Percentiles rank a stretch among this genome's conserved stretches.
Evolutionary conservation across 2,797 vertebrate species (phyloP).

Genomic region (Anabacerthia variegaticeps): DNA sequence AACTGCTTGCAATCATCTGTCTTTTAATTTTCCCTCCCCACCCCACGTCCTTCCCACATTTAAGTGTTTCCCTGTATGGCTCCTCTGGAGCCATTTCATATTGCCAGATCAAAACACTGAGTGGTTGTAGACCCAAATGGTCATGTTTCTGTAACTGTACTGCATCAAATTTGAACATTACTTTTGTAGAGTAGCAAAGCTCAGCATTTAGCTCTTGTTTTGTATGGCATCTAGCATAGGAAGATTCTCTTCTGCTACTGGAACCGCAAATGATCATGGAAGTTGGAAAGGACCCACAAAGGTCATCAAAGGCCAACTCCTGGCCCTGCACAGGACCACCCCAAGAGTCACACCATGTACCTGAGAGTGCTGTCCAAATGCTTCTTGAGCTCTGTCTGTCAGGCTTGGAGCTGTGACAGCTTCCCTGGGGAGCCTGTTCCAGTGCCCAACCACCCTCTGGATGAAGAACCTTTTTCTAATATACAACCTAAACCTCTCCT

Average conservation of each 20-base stretch:
- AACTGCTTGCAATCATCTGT: background rate
- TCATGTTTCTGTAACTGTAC: background rate
- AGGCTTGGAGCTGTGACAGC: background rate
- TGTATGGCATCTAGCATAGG: background rate
- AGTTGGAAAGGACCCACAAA: background rate
- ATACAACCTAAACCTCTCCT: rapidly evolving
- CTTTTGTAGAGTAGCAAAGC: background rate
- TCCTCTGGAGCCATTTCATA: background rate
- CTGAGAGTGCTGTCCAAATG: rapidly evolving
- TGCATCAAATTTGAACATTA: background rate
- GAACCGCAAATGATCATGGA: background rate
- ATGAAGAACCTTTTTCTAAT: rapidly evolving
- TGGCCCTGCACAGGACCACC: rapidly evolving
- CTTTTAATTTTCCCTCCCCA: background rate
- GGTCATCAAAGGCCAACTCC: background rate
- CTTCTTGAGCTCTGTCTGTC: background rate
- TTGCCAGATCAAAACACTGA: background rate
- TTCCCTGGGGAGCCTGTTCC: background rate
- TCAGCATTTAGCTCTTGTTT: background rate
- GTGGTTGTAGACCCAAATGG: background rate
- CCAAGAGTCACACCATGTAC: background rate
- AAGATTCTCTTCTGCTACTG: background rate
- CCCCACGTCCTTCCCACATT: background rate
- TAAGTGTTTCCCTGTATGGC: background rate
- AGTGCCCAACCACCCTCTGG: rapidly evolving